These are phyloP conservation scores for Poeciliopsis turrubarensis DNA, from an alignment of 2,113 vertebrate species.

Conservation along the genomic window DNA sequence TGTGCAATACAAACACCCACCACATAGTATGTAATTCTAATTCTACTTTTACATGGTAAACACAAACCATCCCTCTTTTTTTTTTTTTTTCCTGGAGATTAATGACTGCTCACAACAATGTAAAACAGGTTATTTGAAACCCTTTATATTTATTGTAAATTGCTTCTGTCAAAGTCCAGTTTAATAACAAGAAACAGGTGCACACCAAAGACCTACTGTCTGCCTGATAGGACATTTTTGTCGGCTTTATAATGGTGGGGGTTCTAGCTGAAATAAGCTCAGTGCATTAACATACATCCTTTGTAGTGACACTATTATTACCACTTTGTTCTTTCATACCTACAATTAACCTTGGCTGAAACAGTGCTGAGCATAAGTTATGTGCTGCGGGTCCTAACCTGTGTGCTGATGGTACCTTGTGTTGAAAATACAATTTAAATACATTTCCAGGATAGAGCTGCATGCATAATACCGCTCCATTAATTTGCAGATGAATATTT, in stretches of 20 bases:
- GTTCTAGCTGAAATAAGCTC: conserved; percentile 47
- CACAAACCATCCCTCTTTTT: neutral
- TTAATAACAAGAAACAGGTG: conserved; percentile 25
- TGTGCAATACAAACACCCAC: neutral
- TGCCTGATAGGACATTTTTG: conserved; percentile 28
- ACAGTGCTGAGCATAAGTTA: conserved; percentile 61
- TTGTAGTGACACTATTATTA: conserved; percentile 56
- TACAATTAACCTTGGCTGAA: conserved; percentile 69
- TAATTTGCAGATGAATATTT: conserved; percentile 53
- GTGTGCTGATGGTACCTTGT: conserved; percentile 27
- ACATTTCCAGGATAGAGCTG: conserved; percentile 40
- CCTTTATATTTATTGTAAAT: conserved; percentile 35
- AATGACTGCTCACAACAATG: conserved; percentile 13
- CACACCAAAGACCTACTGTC: conserved; percentile 24
- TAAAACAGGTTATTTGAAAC: conserved; percentile 17
- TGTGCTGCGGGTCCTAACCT: conserved; percentile 53
- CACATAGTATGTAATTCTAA: neutral
- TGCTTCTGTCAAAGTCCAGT: conserved; percentile 17
- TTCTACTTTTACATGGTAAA: neutral
- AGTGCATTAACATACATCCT: conserved; percentile 58
- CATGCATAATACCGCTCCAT: conserved; percentile 57
- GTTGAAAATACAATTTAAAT: conserved; percentile 64
- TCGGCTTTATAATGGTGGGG: conserved; percentile 16
- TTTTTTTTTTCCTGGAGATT: neutral
- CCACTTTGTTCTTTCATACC: conserved; percentile 52